phyloP scores from a whole-genome alignment of 2,797 vertebrate species.

The Gephyroberyx darwinii region DNA sequence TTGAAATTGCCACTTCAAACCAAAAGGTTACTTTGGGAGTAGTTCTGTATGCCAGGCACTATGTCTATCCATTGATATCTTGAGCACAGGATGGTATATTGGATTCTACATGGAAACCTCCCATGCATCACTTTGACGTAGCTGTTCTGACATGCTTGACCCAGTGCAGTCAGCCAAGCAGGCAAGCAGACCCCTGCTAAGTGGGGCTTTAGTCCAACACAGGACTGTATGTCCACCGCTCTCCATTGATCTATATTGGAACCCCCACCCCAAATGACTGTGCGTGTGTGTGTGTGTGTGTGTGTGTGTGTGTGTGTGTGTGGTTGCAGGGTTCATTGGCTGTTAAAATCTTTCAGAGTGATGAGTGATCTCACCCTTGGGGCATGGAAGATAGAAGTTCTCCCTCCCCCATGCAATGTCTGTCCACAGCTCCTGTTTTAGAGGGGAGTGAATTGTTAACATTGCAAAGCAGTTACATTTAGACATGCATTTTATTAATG shows the following conservation, averaged over 20 bases:
- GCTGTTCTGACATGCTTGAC: slow-evolving; percentile 62
- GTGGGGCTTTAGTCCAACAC: slow-evolving; percentile 25
- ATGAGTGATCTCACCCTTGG: neutral
- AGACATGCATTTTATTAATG: neutral
- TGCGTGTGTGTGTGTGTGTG: slow-evolving; percentile 4
- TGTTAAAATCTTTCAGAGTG: slow-evolving; percentile 13
- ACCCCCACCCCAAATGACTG: neutral
- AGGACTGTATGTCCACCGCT: slow-evolving; percentile 27
- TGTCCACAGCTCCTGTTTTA: slow-evolving; percentile 3
- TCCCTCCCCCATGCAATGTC: slow-evolving; percentile 13
- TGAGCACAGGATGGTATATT: neutral
- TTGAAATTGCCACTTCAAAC: too few relatives aligned
- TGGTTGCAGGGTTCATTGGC: slow-evolving; percentile 13
- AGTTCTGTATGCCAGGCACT: too few relatives aligned
- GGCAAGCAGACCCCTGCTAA: slow-evolving; percentile 31
- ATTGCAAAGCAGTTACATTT: neutral
- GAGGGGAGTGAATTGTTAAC: neutral
- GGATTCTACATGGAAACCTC: slow-evolving; percentile 7
- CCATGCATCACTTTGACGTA: slow-evolving; percentile 37
- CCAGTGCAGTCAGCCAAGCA: slow-evolving; percentile 35
- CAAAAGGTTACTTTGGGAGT: too few relatives aligned
- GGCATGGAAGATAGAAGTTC: slow-evolving; percentile 2
- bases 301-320: slow-evolving; percentile 19
- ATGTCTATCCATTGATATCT: neutral
- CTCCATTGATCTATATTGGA: slow-evolving; percentile 33